These are phyloP conservation scores for Acanthopagrus latus DNA, from an alignment of 2,797 vertebrate genomes.

Conservation along the genomic window DNA sequence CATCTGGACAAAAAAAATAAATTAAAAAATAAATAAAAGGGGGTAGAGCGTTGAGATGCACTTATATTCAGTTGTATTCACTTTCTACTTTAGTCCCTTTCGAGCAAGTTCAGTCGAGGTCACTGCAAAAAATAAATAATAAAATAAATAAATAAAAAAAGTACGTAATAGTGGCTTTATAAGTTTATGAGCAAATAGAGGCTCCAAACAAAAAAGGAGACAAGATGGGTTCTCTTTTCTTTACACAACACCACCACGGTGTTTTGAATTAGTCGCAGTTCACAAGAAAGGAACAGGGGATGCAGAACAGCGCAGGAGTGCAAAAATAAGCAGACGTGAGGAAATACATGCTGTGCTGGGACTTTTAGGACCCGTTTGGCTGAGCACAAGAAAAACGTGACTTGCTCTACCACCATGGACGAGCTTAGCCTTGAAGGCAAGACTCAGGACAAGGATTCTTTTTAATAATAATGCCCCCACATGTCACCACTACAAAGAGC, in stretches of 20 bases:
- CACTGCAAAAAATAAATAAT: slow-evolving; percentile 24
- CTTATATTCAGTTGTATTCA: background rate
- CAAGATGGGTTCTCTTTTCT: slow-evolving; percentile 56
- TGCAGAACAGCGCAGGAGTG: slow-evolving; percentile 11
- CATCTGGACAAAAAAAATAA: slow-evolving; percentile 83
- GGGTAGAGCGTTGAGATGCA: background rate
- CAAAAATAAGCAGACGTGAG: slow-evolving; percentile 34
- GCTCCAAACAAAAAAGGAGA: slow-evolving; percentile 40
- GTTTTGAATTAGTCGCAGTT: slow-evolving; percentile 59
- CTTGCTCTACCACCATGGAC: slow-evolving; percentile 4
- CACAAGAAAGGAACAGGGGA: slow-evolving; percentile 31
- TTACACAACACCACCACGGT: slow-evolving; percentile 52
- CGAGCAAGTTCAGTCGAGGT: slow-evolving; percentile 13
- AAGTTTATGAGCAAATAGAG: slow-evolving; percentile 35
- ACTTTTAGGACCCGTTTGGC: slow-evolving; percentile 21
- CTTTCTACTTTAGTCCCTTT: too few relatives aligned
- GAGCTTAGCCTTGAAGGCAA: slow-evolving; percentile 31
- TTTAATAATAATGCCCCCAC: slow-evolving; percentile 65
- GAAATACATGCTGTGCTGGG: background rate
- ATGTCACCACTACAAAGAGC: slow-evolving; percentile 75
- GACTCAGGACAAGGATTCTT: slow-evolving; percentile 57
- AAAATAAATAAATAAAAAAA: slow-evolving; percentile 9
- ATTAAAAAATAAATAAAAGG: background rate
- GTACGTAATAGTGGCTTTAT: slow-evolving; percentile 6
- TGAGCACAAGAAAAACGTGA: slow-evolving; percentile 20